phyloP scores from a whole-genome alignment of 2,113 vertebrate genomes.

The Indicator indicator region DNA sequence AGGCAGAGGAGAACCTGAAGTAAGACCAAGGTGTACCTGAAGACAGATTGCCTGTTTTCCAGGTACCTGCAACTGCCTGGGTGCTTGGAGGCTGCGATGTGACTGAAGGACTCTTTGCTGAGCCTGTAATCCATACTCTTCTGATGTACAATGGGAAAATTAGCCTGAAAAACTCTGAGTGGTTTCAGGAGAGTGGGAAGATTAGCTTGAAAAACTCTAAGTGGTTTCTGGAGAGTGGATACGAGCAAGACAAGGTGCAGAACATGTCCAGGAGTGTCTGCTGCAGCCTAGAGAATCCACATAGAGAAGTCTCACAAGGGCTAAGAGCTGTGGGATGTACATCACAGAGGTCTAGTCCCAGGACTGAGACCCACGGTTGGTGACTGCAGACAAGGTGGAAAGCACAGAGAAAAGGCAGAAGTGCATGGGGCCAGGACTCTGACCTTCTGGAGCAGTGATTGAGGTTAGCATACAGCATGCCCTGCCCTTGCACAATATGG shows the following conservation, averaged over 20 bases:
- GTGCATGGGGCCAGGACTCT: neutral
- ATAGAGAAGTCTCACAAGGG: too few species aligned
- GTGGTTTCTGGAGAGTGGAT: neutral
- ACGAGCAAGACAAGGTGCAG: neutral
- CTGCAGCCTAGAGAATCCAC: neutral
- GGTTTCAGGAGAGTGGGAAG: too few species aligned
- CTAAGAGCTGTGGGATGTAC: neutral
- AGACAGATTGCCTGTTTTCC: neutral
- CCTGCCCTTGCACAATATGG: neutral
- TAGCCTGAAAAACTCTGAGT: neutral
- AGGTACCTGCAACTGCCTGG: neutral
- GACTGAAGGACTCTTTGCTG: neutral
- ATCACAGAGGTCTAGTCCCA: too few species aligned
- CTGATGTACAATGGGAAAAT: neutral
- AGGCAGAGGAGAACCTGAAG: neutral
- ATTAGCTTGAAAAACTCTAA: neutral
- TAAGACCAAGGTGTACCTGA: neutral
- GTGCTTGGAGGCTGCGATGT: neutral
- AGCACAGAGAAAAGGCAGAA: neutral
- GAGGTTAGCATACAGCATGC: neutral
- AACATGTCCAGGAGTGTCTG: fast-evolving
- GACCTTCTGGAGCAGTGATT: neutral
- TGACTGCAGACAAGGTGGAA: neutral
- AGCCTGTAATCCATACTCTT: neutral
- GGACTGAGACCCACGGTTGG: fast-evolving